These are phyloP conservation scores for Limnothrissa miodon DNA, from an alignment of 2,113 vertebrate genomes.

Conservation along the genomic window DNA sequence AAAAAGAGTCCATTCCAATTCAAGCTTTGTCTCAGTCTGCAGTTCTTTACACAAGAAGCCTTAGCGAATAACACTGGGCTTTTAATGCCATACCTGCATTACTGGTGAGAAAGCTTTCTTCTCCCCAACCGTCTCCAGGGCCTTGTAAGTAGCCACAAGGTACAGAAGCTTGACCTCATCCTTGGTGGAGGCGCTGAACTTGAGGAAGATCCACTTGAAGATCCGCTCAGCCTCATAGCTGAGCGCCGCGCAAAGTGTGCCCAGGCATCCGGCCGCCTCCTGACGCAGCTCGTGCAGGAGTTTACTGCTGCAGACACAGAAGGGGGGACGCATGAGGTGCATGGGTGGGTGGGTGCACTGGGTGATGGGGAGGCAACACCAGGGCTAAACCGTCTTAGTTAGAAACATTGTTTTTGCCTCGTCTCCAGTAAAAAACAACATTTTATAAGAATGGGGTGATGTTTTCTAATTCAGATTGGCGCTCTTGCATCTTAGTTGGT, in stretches of 20 bases:
- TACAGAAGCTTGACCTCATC: constrained; percentile 97
- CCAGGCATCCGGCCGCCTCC: constrained; percentile 93
- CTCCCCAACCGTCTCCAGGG: constrained; percentile 93
- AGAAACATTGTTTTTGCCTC: no score
- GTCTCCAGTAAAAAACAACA: no score
- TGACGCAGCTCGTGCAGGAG: constrained; percentile 95
- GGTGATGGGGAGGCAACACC: no score
- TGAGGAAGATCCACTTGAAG: constrained; percentile 98
- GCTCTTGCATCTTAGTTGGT: no score
- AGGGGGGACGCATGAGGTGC: neutral
- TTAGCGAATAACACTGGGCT: neutral
- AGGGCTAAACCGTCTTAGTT: no score
- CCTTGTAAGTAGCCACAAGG: constrained; percentile 90
- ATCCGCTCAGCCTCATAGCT: constrained; percentile 97
- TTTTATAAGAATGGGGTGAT: no score
- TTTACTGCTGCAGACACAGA: constrained; percentile 84
- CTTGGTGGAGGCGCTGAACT: constrained; percentile 88
- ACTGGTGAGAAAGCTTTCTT: constrained; percentile 96
- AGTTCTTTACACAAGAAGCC: neutral
- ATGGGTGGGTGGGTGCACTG: neutral
- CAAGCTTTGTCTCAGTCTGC: neutral
- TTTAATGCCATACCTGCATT: constrained; percentile 83
- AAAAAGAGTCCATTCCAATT: neutral
- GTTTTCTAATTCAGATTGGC: no score
- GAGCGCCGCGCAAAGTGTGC: constrained; percentile 90